A percentile compares a stretch with the other conserved stretches of the same genome.
Conservation (phyloP, 2,113 vertebrate species). For the Pholis gunnellus region DNA sequence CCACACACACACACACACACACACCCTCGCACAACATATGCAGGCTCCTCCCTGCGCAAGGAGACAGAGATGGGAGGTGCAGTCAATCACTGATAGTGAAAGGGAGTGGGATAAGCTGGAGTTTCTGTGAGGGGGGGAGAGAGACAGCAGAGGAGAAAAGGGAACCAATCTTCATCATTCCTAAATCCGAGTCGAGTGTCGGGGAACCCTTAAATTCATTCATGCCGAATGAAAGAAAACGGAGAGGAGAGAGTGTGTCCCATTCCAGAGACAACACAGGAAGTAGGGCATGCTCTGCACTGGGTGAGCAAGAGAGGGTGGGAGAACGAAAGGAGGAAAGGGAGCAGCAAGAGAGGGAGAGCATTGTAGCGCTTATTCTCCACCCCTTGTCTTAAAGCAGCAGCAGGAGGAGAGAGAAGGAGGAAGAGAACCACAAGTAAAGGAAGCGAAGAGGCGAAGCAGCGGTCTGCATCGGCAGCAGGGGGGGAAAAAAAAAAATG, state of each 20-base stretch:
- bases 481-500: slow-evolving; percentile 59
- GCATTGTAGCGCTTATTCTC: slow-evolving; percentile 67
- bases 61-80: slow-evolving; percentile 67
- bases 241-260: slow-evolving; percentile 48
- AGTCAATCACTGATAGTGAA: slow-evolving; percentile 71
- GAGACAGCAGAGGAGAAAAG: slow-evolving; percentile 19
- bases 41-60: slow-evolving; percentile 74
- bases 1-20: slow-evolving; percentile 59
- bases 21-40: slow-evolving; percentile 36
- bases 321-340: slow-evolving; percentile 47
- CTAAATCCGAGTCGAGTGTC: slow-evolving; percentile 37
- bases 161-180: slow-evolving; percentile 31
- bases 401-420: slow-evolving; percentile 66
- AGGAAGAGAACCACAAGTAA: slow-evolving; percentile 66
- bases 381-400: slow-evolving; percentile 79
- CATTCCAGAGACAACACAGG: slow-evolving; percentile 68
- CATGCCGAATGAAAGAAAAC: slow-evolving; percentile 35
- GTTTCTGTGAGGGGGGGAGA: slow-evolving; percentile 14
- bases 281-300: slow-evolving; percentile 73
- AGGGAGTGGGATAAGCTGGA: slow-evolving; percentile 43
- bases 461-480: slow-evolving; percentile 47
- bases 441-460: slow-evolving; percentile 56
- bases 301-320: slow-evolving; percentile 56
- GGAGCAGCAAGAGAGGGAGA: slow-evolving; percentile 60
- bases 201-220: slow-evolving; percentile 36